These are phyloP conservation scores for Acropora tenuis DNA, from an alignment of 64 coral and sea anemone species.

Conservation along the genomic window DNA sequence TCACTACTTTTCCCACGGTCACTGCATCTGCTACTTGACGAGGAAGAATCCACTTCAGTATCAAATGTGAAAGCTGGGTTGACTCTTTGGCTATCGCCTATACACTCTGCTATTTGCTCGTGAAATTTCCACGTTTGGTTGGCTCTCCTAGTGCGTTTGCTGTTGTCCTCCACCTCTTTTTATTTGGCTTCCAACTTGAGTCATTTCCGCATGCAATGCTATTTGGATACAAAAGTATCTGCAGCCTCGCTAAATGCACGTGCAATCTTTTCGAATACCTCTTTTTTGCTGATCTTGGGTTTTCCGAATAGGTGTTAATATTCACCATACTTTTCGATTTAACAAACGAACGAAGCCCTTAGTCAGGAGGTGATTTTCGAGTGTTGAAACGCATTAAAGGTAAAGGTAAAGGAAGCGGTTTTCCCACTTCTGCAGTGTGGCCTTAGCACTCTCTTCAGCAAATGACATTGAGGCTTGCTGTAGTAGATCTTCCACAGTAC, in stretches of 20 bases:
- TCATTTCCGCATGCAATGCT: neutral
- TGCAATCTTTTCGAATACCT: neutral
- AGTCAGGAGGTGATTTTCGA: too few relatives aligned
- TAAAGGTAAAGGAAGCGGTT: too few relatives aligned
- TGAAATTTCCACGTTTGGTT: slow-evolving; percentile 32
- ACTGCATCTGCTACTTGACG: too few relatives aligned
- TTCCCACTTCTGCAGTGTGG: neutral
- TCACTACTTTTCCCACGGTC: too few relatives aligned
- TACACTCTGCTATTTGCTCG: neutral
- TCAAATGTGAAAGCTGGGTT: too few relatives aligned
- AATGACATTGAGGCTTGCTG: too few relatives aligned
- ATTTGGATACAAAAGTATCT: neutral
- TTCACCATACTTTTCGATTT: neutral
- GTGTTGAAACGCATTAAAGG: too few relatives aligned
- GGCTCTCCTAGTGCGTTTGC: neutral
- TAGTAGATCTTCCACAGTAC: neutral
- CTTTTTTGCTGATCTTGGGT: neutral
- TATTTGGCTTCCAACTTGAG: neutral
- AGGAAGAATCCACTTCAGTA: too few relatives aligned
- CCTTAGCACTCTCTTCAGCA: too few relatives aligned
- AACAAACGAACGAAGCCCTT: too few relatives aligned
- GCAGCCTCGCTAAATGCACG: neutral
- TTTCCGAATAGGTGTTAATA: neutral
- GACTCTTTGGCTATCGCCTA: slow-evolving; percentile 16
- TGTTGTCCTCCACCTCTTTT: neutral